Evolutionary conservation across 2,113 vertebrate genomes (phyloP), one percentile per base, ranked within the genome.

Genomic region (Catharus fuscescens): DNA sequence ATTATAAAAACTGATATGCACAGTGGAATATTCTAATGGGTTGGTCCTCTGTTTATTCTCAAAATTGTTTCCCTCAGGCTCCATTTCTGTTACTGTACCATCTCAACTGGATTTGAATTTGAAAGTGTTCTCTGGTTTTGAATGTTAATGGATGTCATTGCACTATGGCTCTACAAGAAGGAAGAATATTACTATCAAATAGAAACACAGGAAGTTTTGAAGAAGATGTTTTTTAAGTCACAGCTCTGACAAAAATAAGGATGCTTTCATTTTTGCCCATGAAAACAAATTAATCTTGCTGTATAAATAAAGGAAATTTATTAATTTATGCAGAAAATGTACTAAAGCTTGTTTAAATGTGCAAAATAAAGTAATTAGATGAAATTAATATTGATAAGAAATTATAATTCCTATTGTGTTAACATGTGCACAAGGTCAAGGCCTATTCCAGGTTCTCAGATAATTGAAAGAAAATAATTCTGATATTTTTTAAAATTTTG

Each of bases 61-160:
- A 79, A 29, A 73, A 89, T 92, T 90, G 45, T 89, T 96, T 92
- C 88, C 79, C 82, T 88, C 36, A 93, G 83, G 74, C 93, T 94
- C 86, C 86, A 50, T 89, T 92, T 86, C 73, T 84, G 67, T 65
- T 81, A 36, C 60, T 74, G 82, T 78, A 79, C 86, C 54, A 86
- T 97, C 92, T 96, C 80, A 89, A 96, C 54, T 90, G 47, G 86
- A 96, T 97, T 88, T 96, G 85, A 83, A 95, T 95, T 97, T 91
- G 78, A 94, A 97, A 96, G 73, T 54, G 14, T 95, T 96, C 93
- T 88, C n/a, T 81, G 64, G 50, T 94, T 97, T 83, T 97, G 88
- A 93, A 93, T 97, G 90, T 96, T 97, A 96, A 94, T 93, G 50
- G 76, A 78, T 97, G 89, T 96, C 86, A 93, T 47, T 91, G 88